These are phyloP conservation scores for Eristalis intricaria DNA, from an alignment of 2,888 invertebrate species.

Conservation along the genomic window DNA sequence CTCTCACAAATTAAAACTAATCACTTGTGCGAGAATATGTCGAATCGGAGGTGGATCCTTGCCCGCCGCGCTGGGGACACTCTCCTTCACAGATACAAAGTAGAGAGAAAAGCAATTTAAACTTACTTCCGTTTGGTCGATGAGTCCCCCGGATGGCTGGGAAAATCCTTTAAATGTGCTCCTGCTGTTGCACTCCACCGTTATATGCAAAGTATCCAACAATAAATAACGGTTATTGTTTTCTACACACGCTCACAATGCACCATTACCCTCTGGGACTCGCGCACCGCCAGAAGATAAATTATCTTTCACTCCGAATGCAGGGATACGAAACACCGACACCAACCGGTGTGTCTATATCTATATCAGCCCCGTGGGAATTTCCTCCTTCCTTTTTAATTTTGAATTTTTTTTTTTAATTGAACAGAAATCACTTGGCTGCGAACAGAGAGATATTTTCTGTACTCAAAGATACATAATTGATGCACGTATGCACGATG, in stretches of 20 bases:
- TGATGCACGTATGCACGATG: constrained; percentile 13
- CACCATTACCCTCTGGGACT: background rate
- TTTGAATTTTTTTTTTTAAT: background rate
- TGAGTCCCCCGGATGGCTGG: background rate
- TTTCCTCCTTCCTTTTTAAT: background rate
- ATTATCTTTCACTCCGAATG: background rate
- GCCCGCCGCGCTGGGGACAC: background rate
- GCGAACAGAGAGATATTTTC: background rate
- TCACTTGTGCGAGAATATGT: background rate
- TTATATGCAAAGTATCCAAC: constrained; percentile 27
- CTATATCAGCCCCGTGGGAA: background rate
- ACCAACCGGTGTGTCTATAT: background rate
- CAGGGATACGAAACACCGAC: background rate
- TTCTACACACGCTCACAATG: constrained; percentile 6
- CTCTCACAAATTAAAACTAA: constrained; percentile 20
- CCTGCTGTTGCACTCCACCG: constrained; percentile 23
- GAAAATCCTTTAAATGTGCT: constrained; percentile 5
- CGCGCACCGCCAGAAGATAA: constrained; percentile 3
- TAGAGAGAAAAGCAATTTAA: background rate
- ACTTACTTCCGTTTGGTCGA: constrained; percentile 48
- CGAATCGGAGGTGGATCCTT: background rate
- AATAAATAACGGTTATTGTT: constrained; percentile 42
- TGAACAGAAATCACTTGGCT: background rate
- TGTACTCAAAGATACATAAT: constrained; percentile 3
- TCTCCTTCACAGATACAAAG: background rate